Percentiles rank a stretch among this genome's conserved stretches.
phyloP scores from a whole-genome alignment of 2,113 vertebrate genomes.

The Limanda limanda region DNA sequence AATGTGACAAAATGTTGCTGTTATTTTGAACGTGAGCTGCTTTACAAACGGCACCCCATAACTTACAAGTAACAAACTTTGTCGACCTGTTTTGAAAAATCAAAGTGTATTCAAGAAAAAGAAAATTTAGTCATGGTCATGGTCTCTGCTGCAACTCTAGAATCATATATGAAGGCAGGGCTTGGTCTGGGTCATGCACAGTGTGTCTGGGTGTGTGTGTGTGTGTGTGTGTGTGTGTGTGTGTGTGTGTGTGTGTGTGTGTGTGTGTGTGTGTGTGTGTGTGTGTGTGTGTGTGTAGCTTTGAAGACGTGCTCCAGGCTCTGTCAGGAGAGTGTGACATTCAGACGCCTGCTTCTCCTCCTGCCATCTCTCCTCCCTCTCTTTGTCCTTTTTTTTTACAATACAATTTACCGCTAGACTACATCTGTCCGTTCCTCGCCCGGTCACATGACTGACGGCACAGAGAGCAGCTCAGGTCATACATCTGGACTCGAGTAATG shows the following conservation, averaged over 20 bases:
- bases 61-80: no score
- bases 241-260: conserved; percentile 27
- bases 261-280: conserved; percentile 27
- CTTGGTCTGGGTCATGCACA: conserved; percentile 7
- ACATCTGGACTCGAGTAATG: conserved; percentile 67
- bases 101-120: no score
- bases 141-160: no score
- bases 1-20: no score
- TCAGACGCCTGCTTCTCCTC: conserved; percentile 49
- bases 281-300: conserved; percentile 27
- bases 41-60: no score
- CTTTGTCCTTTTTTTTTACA: conserved; percentile 58
- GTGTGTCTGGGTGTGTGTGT: conserved; percentile 22
- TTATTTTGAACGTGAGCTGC: no score
- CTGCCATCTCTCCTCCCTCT: conserved; percentile 37
- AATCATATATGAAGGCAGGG: background rate
- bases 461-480: conserved; percentile 17
- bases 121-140: no score
- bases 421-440: background rate
- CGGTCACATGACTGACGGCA: conserved; percentile 11
- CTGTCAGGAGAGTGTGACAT: conserved; percentile 74
- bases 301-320: conserved; percentile 54
- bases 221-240: conserved; percentile 28
- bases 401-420: conserved; percentile 26
- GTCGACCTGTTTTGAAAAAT: no score